phyloP scores from a whole-genome alignment of 2,888 invertebrate genomes.

The Ecliptopera silaceata region DNA sequence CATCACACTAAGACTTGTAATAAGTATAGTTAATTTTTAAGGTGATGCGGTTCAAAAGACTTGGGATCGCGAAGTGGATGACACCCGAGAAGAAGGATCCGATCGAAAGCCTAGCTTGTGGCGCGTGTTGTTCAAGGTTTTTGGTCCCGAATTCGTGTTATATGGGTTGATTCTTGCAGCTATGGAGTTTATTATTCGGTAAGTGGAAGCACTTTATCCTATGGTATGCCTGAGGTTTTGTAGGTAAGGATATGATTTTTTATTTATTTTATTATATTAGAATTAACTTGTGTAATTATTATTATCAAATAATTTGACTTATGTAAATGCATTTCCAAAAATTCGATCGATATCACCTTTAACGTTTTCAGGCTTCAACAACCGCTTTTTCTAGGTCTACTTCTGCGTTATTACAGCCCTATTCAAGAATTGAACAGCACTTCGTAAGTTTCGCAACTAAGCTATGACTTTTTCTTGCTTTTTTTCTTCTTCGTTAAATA shows the following conservation, averaged over 20 bases:
- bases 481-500: not conserved
- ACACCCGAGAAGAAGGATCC: conserved; percentile 32
- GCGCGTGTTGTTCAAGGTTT: conserved; percentile 83
- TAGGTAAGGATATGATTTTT: no score
- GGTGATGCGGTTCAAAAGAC: conserved; percentile 85
- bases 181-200: conserved; percentile 86
- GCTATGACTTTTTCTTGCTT: no score
- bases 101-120: conserved; percentile 83
- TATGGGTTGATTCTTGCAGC: conserved; percentile 85
- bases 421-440: conserved; percentile 51
- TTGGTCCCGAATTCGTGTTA: conserved; percentile 83
- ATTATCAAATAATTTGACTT: no score
- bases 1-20: no score
- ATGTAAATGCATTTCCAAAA: no score
- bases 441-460: conserved; percentile 75
- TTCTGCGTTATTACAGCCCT: conserved; percentile 83
- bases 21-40: conserved; percentile 37
- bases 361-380: conserved; percentile 82
- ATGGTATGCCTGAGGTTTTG: no score
- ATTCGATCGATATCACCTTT: not conserved
- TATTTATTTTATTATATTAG: not conserved
- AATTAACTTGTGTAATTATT: no score
- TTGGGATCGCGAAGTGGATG: conserved; percentile 84
- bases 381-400: conserved; percentile 84
- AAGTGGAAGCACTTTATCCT: conserved; percentile 10